Conservation (phyloP, 2,888 invertebrate species). For the Ormyrus nitidulus region DNA sequence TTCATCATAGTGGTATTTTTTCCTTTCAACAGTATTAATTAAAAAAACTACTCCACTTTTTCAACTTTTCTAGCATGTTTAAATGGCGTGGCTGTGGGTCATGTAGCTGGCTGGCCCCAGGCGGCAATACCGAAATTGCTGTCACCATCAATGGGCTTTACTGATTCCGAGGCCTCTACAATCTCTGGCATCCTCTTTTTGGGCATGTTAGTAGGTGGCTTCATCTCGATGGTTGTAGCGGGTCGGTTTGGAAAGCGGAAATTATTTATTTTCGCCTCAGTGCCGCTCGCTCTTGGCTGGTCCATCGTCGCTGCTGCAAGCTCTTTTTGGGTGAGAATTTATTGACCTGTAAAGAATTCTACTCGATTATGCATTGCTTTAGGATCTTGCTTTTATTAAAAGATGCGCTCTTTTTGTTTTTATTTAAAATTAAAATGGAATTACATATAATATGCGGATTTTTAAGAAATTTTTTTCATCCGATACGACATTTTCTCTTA, state of each 20-base stretch:
- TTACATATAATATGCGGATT: too few species aligned
- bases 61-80: conserved; percentile 42
- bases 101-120: conserved; percentile 55
- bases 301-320: conserved; percentile 40
- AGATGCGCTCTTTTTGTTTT: too few species aligned
- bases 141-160: conserved; percentile 29
- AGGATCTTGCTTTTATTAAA: too few species aligned
- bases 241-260: conserved; percentile 45
- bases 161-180: conserved; percentile 54
- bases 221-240: conserved; percentile 42
- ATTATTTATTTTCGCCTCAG: conserved; percentile 29
- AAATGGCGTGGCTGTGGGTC: conserved; percentile 52
- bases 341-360: too few species aligned
- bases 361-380: too few species aligned
- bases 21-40: neutral
- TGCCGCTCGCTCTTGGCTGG: conserved; percentile 50
- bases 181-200: conserved; percentile 51
- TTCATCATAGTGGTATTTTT: too few species aligned
- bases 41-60: neutral
- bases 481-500: too few species aligned
- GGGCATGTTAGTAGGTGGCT: conserved; percentile 52
- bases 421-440: too few species aligned
- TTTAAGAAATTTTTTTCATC: too few species aligned
- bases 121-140: conserved; percentile 55
- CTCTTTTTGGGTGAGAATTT: conserved; percentile 52